Percentiles rank a stretch among this genome's conserved stretches.
Evolutionary conservation across 2,888 invertebrate species (phyloP).

Genomic region (Platypus cylindrus): DNA sequence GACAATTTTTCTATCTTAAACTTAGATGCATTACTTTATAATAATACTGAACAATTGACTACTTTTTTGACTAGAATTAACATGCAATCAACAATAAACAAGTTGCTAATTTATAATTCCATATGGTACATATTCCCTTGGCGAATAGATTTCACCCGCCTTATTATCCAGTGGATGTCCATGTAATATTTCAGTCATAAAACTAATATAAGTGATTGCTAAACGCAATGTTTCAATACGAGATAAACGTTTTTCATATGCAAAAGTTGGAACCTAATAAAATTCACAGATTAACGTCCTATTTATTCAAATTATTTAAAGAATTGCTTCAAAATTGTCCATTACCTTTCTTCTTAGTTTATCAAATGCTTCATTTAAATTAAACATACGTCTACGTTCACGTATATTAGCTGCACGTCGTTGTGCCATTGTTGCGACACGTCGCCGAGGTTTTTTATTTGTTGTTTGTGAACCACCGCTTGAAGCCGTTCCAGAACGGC

Average conservation of each 20-base stretch:
- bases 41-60: no score
- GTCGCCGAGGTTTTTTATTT: constrained; percentile 73
- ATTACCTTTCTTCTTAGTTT: constrained; percentile 74
- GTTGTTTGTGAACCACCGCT: constrained; percentile 33
- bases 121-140: constrained; percentile 38
- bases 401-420: constrained; percentile 85
- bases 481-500: constrained; percentile 24
- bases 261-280: constrained; percentile 78
- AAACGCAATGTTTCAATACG: constrained; percentile 88
- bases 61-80: no score
- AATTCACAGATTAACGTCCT: no score
- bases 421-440: constrained; percentile 84
- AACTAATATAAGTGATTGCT: constrained; percentile 92
- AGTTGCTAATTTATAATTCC: constrained; percentile 29
- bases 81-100: no score
- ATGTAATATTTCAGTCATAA: constrained; percentile 83
- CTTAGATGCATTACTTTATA: no score
- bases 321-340: no score
- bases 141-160: constrained; percentile 29
- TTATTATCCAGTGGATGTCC: constrained; percentile 37
- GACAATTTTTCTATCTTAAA: no score
- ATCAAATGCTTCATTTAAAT: constrained; percentile 91
- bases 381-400: constrained; percentile 88
- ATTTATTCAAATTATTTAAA: no score
- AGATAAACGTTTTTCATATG: constrained; percentile 89